Evolutionary conservation across 2,797 vertebrate species (phyloP), one percentile per base, ranked within the genome.

Genomic region (Sitta carolinensis): DNA sequence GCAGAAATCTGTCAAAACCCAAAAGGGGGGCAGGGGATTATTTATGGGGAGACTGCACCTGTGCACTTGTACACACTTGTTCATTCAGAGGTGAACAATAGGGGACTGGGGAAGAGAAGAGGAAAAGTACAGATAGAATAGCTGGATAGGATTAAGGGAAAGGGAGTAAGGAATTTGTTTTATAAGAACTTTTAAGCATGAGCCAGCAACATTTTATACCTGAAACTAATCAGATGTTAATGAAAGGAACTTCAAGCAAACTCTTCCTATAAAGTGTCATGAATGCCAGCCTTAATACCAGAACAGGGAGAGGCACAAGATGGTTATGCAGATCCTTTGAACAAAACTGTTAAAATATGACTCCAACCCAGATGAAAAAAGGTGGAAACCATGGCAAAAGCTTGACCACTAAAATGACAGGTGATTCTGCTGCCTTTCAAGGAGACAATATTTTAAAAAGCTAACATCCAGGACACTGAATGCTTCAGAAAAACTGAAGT

Each of bases 1-100:
- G 50, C 42, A 92, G 78, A 91, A 91, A 94, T 81, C 66, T 93
- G 59, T 76, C 59, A 92, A 69, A 92, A 52, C 23, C 27, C 67
- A 63, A 85, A 64, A 18, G 10, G 26, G 9, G 3, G 0, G 1
- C 16, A 59, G 40, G 22, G 11, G 51, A 22, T 66, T 84, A 62
- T 75, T 90, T 83, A 72, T 1, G 2, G 47, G 9, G 21, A 83
- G 43, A 38, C 17, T 55, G 52, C 61, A 83, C 29, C 52, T 87
- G 54, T 51, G 30, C 72, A 36, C 2, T 2, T 57, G 22, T n/a
- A 34, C 76, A 19, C 2, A 3, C 13, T 66, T 75, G 16, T 68
- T 84, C 74, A 38, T 82, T 68, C 48, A 42, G 36, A 72, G 43
- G 34, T 83, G 76, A 93, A 61, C 7, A 54, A 7, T 4, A 18